Percentiles rank a stretch among this genome's conserved stretches.
These are phyloP conservation scores for Irena cyanogastra DNA, from an alignment of 2,113 vertebrate genomes.

Conservation along the genomic window DNA sequence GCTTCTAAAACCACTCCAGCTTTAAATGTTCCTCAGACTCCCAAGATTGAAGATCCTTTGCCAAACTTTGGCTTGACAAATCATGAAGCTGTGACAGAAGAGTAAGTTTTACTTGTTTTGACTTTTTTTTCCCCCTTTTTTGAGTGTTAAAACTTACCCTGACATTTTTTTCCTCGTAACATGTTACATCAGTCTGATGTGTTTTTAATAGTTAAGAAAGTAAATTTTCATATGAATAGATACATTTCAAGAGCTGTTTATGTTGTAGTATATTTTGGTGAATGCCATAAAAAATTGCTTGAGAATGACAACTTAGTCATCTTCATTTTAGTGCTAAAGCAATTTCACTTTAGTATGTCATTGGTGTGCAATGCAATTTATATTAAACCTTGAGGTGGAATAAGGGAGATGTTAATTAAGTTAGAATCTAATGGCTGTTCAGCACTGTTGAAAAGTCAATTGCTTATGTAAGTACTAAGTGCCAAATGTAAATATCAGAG, in stretches of 20 bases:
- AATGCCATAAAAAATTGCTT: background rate
- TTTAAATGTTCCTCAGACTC: conserved; percentile 60
- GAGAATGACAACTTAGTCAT: background rate
- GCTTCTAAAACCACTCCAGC: conserved; percentile 70
- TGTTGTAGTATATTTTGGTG: background rate
- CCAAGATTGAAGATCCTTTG: conserved; percentile 70
- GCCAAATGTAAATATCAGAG: conserved; percentile 48
- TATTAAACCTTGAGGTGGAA: conserved; percentile 47
- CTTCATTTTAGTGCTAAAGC: background rate
- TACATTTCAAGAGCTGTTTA: background rate
- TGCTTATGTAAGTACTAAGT: conserved; percentile 49
- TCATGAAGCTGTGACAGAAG: conserved; percentile 67
- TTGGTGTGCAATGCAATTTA: background rate
- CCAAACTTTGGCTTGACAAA: conserved; percentile 65
- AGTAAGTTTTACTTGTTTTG: conserved; percentile 69
- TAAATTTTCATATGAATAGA: background rate
- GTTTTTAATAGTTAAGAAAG: background rate
- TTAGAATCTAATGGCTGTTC: conserved; percentile 48
- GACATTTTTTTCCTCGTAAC: background rate
- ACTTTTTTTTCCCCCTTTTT: too few relatives aligned
- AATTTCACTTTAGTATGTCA: background rate
- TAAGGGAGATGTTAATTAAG: conserved; percentile 42
- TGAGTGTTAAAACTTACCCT: background rate
- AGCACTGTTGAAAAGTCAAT: conserved; percentile 50
- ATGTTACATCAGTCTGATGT: background rate